A percentile compares a stretch with the other conserved stretches of the same genome.
phyloP scores from a whole-genome alignment of 2,113 vertebrate species.

The Saccopteryx bilineata region DNA sequence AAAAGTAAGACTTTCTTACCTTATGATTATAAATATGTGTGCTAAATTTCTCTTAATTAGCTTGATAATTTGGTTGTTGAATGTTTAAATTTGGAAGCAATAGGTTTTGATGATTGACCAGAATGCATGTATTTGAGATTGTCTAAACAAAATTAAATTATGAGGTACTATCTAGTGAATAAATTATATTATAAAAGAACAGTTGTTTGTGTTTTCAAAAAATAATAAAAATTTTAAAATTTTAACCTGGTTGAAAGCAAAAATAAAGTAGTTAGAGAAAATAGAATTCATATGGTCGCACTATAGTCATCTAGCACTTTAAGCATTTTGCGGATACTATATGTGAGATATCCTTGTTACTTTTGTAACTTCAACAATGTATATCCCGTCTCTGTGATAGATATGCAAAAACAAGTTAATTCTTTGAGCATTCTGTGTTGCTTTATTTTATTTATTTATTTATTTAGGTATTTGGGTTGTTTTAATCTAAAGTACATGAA shows the following conservation, averaged over 20 bases:
- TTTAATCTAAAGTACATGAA: constrained; percentile 54
- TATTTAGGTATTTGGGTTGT: not conserved
- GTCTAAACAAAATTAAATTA: not conserved
- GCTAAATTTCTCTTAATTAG: not conserved
- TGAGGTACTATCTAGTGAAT: not conserved
- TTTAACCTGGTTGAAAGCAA: constrained; percentile 38
- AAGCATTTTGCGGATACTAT: not conserved
- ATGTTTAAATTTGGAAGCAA: constrained; percentile 28
- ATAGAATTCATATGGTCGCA: not conserved
- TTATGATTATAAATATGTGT: not conserved
- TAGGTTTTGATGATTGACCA: not conserved
- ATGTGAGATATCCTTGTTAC: not conserved
- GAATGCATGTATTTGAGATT: not conserved
- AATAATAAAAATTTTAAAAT: constrained; percentile 10
- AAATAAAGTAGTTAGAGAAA: not conserved
- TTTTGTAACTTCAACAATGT: constrained; percentile 42
- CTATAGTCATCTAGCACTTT: not conserved
- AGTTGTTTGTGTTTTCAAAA: constrained; percentile 8
- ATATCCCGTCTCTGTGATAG: not conserved
- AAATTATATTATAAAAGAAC: not conserved
- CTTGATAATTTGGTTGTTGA: not conserved
- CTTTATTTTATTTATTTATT: not conserved
- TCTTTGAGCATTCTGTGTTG: not conserved
- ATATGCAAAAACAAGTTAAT: not conserved
- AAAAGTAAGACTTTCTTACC: not conserved